A percentile compares a stretch with the other conserved stretches of the same genome.
Evolutionary conservation across 2,797 vertebrate species (phyloP).

Genomic region (Clarias platycephalus): DNA sequence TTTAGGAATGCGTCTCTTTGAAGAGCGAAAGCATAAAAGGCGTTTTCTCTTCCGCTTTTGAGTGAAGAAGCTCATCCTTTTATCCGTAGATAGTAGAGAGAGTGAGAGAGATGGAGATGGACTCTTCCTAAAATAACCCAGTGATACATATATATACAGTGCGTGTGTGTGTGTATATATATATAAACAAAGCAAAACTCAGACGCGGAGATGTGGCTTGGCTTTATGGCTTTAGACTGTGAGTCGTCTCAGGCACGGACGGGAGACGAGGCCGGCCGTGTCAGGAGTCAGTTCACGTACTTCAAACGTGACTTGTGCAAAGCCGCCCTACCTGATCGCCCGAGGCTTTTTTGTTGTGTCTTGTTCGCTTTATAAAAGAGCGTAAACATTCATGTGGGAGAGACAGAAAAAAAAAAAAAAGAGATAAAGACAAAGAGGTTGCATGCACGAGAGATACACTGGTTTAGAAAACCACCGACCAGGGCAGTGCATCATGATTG

Average conservation of each 20-base stretch:
- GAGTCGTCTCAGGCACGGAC: not conserved
- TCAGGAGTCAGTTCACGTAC: slow-evolving; percentile 9
- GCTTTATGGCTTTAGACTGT: not conserved
- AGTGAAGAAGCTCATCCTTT: slow-evolving; percentile 6
- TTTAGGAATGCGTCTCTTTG: slow-evolving; percentile 6
- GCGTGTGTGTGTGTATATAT: no score
- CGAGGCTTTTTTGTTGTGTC: slow-evolving; percentile 23
- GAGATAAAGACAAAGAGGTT: not conserved
- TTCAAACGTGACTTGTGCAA: slow-evolving; percentile 6
- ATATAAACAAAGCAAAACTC: not conserved
- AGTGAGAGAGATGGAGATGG: not conserved
- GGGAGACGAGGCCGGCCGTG: slow-evolving; percentile 4
- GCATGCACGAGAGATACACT: not conserved
- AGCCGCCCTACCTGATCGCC: slow-evolving; percentile 15
- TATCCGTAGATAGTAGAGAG: slow-evolving; percentile 20
- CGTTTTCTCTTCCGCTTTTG: not conserved
- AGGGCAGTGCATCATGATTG: not conserved
- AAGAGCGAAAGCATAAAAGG: slow-evolving; percentile 5
- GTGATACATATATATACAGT: not conserved
- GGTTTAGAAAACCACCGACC: not conserved
- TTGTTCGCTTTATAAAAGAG: slow-evolving; percentile 24
- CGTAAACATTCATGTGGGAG: not conserved
- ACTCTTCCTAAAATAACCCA: slow-evolving; percentile 26
- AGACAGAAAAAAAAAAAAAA: not conserved
- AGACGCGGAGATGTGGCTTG: not conserved